Percentiles rank a stretch among this genome's conserved stretches.
Evolutionary conservation across 2,113 vertebrate species (phyloP).

Genomic region (Xenus cinereus): DNA sequence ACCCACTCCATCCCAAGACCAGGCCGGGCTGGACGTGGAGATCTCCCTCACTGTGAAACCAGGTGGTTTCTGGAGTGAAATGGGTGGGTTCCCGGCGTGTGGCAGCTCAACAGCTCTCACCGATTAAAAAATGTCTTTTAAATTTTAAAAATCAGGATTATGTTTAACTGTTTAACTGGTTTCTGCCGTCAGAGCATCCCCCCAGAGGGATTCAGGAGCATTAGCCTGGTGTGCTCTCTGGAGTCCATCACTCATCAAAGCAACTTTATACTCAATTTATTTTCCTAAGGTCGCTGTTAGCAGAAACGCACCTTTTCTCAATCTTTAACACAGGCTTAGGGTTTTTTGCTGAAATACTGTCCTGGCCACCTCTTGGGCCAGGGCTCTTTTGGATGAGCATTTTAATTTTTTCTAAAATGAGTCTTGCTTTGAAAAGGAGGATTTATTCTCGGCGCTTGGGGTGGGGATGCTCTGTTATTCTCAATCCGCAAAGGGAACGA

Average conservation of each 20-base stretch:
- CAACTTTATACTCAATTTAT: background rate
- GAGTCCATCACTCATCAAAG: background rate
- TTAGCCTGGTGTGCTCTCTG: background rate
- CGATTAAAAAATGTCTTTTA: background rate
- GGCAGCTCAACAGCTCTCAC: background rate
- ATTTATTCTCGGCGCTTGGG: background rate
- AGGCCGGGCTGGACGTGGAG: background rate
- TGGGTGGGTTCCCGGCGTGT: fast-evolving
- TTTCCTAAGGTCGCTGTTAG: background rate
- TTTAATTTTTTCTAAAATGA: no score
- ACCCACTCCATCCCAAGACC: fast-evolving
- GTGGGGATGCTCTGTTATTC: background rate
- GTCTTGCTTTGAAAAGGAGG: background rate
- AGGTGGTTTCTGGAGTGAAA: no score
- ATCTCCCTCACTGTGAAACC: background rate
- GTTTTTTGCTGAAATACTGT: background rate
- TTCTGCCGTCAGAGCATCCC: background rate
- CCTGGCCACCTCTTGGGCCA: background rate
- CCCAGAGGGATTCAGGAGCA: background rate
- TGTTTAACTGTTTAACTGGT: background rate
- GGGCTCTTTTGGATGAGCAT: fast-evolving
- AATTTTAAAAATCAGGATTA: background rate
- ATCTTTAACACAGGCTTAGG: background rate
- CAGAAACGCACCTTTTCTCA: background rate
- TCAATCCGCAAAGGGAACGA: background rate